phyloP scores from a whole-genome alignment of 2,888 invertebrate genomes.

The Drosophila macrospina region DNA sequence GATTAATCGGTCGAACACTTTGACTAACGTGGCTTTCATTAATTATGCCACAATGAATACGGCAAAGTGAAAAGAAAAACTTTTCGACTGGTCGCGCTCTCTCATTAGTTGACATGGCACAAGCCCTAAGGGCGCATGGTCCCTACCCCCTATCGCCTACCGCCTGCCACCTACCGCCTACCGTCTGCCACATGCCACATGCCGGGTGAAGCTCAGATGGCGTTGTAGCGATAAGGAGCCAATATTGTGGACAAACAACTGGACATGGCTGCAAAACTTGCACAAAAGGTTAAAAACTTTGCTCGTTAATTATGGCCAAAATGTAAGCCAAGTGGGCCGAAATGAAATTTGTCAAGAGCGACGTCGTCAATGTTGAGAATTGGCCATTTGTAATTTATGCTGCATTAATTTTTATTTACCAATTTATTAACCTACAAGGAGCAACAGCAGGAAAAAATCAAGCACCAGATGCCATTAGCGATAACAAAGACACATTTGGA shows the following conservation, averaged over 20 bases:
- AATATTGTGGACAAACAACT: slow-evolving; percentile 56
- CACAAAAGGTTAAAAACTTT: slow-evolving; percentile 73
- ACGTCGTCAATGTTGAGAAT: slow-evolving; percentile 47
- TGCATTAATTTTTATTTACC: slow-evolving; percentile 73
- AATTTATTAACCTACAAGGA: slow-evolving; percentile 62
- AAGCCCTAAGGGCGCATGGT: slow-evolving; percentile 34
- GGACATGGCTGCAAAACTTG: slow-evolving; percentile 49
- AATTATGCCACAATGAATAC: slow-evolving; percentile 53
- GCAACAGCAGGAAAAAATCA: slow-evolving; percentile 18
- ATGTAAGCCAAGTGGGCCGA: slow-evolving; percentile 32
- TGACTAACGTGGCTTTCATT: slow-evolving; percentile 50
- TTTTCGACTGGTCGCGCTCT: slow-evolving; percentile 41
- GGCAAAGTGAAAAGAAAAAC: slow-evolving; percentile 27
- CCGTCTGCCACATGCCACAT: too few relatives aligned
- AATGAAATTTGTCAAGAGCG: slow-evolving; percentile 59
- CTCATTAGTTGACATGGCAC: slow-evolving; percentile 69
- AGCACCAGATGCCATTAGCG: slow-evolving; percentile 69
- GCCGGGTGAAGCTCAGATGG: slow-evolving; percentile 29
- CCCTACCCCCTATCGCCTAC: too few relatives aligned
- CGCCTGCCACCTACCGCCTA: too few relatives aligned
- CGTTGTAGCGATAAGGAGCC: slow-evolving; percentile 64
- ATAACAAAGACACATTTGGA: slow-evolving; percentile 57
- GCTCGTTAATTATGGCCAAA: slow-evolving; percentile 72
- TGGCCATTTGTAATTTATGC: slow-evolving; percentile 65
- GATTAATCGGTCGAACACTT: slow-evolving; percentile 63